phyloP scores from a whole-genome alignment of 2,888 invertebrate species.

The Ophion ventricosus region DNA sequence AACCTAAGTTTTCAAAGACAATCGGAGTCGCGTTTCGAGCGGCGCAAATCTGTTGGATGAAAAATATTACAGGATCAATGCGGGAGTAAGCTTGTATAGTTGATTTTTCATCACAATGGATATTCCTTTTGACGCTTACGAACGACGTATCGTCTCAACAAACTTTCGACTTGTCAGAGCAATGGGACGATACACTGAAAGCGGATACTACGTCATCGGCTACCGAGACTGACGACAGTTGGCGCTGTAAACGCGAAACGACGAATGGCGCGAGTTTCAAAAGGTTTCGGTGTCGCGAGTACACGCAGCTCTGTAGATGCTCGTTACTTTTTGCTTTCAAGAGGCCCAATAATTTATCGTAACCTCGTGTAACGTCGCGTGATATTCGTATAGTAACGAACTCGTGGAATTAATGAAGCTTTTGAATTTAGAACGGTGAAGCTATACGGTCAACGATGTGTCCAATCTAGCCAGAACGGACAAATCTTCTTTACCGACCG shows the following conservation, averaged over 20 bases:
- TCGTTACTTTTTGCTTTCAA: no score
- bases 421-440: no score
- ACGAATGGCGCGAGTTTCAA: background rate
- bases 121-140: background rate
- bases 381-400: no score
- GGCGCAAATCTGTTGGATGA: background rate
- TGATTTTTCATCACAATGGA: background rate
- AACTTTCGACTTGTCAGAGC: background rate
- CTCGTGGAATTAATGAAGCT: no score
- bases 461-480: no score
- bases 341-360: no score
- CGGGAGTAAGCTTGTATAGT: background rate
- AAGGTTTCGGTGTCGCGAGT: no score
- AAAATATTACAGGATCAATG: background rate
- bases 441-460: no score
- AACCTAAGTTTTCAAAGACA: constrained; percentile 7
- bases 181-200: background rate
- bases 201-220: background rate
- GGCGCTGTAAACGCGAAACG: background rate
- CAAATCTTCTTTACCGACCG: no score
- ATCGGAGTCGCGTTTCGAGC: background rate
- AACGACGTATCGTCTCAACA: background rate
- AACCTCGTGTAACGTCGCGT: no score
- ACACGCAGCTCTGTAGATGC: no score
- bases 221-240: background rate